Conservation (phyloP, 2,113 vertebrate genomes). For the Amblyopsis rosae region DNA sequence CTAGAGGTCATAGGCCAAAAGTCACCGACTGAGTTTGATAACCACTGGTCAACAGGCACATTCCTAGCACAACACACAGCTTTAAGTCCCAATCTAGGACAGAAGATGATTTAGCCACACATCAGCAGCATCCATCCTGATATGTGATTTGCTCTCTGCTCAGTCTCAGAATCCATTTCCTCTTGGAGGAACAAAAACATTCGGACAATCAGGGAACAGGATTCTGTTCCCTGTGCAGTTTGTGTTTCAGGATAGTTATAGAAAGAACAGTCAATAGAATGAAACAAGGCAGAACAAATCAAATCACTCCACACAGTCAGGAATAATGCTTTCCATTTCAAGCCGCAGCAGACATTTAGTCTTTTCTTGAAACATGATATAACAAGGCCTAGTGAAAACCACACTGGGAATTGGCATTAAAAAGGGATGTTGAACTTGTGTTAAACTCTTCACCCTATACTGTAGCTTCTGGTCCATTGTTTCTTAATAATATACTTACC, state of each 20-base stretch:
- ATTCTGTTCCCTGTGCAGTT: too few relatives aligned
- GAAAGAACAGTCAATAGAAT: background rate
- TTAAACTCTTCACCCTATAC: background rate
- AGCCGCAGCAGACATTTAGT: too few relatives aligned
- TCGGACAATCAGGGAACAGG: too few relatives aligned
- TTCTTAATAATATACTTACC: too few relatives aligned
- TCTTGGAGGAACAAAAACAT: background rate
- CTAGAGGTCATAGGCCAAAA: too few relatives aligned
- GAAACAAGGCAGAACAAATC: background rate
- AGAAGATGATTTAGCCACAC: constrained; percentile 22
- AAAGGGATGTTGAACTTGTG: too few relatives aligned
- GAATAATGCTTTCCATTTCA: too few relatives aligned
- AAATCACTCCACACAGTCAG: background rate
- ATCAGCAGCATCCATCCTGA: constrained; percentile 31
- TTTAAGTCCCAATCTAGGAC: constrained; percentile 2
- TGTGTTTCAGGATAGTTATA: too few relatives aligned
- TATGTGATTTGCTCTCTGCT: background rate
- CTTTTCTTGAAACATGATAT: too few relatives aligned
- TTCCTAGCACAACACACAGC: constrained; percentile 33
- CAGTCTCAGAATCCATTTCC: background rate
- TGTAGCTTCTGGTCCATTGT: background rate
- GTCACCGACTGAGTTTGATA: too few relatives aligned
- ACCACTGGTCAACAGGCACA: constrained; percentile 3
- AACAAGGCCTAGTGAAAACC: too few relatives aligned
- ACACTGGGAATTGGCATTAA: too few relatives aligned